Evolutionary conservation across 2,888 invertebrate species (phyloP).

Genomic region (Lasius platythorax): DNA sequence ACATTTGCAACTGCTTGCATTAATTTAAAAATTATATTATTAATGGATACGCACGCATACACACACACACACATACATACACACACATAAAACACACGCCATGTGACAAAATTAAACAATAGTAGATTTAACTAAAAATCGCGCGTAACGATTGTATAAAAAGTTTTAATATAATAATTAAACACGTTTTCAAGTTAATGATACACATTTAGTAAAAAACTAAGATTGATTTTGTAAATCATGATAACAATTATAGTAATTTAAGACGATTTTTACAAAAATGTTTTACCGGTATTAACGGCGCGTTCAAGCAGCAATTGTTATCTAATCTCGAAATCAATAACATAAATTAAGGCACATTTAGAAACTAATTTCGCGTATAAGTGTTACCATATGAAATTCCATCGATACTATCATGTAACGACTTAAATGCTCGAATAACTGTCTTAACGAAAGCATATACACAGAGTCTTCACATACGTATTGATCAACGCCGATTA

Average conservation of each 20-base stretch:
- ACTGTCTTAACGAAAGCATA: constrained; percentile 32
- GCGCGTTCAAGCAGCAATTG: constrained; percentile 13
- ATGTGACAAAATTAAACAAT: background rate
- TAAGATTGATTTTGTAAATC: constrained; percentile 12
- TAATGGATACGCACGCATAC: background rate
- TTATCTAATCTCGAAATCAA: constrained; percentile 36
- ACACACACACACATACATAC: background rate
- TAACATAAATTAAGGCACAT: constrained; percentile 46
- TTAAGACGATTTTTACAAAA: constrained; percentile 22
- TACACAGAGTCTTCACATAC: constrained; percentile 9
- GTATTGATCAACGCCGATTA: constrained; percentile 25
- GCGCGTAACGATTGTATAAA: background rate
- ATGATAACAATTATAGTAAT: background rate
- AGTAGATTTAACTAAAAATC: background rate
- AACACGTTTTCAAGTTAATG: constrained; percentile 17
- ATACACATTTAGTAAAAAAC: background rate
- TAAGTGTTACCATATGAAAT: constrained; percentile 36
- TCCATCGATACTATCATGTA: constrained; percentile 36
- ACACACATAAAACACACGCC: background rate
- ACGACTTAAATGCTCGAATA: constrained; percentile 47
- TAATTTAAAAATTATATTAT: constrained; percentile 6
- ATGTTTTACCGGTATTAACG: constrained; percentile 25
- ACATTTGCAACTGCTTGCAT: background rate
- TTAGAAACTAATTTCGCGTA: constrained; percentile 35
- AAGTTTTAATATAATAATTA: background rate